Base-by-base conservation (phyloP, 2,888 invertebrate species). In the Drosophila pegasa region DNA sequence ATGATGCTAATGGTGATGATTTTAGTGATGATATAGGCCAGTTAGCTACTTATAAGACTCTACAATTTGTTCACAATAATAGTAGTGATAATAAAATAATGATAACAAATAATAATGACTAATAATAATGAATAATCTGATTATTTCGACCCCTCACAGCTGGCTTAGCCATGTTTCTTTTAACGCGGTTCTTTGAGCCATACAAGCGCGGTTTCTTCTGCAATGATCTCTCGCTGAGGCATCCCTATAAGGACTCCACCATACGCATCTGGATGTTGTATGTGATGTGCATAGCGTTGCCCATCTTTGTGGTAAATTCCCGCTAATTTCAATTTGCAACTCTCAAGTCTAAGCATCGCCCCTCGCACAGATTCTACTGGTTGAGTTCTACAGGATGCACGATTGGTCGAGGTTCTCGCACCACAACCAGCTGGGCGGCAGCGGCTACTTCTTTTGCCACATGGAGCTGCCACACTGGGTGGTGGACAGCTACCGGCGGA, bases 131-230 rank as follows among this genome's bases (percentile, higher is more conserved):
- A 2, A 5, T 25, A 27, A n/a, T 27, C 20, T 35, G 29, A 10
- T 54, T 37, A 12, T 5, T 37, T 38, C 29, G 2, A 25, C 12
- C 2, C 7, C 1, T 27, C 95, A 33, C 94, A 97, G 97, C 96
- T 90, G 95, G 95, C 58, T 93, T 96, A 83, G 94, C 96, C 10
- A 95, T 97, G 83, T 92, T 97, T 71, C 93, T 94, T 64, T 95
- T 96, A 87, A 96, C 94, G 89, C 88, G 96, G 37, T 95, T 95
- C 94, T 96, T 95, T 22, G 92, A 94, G 55, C 96, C 97, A 0
- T 96, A 95, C 91, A 93, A 95, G 74, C 93, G 98, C 69, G 99
- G 99, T 27, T 98, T 98, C 93, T 98, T 97, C 93, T 99, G 99
- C 93, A 95, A 97, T 91, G 99, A 99, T 93, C 96, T 97, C 89